Conservation (phyloP, 1,140 invertebrate species). For the Hyles vespertilio region DNA sequence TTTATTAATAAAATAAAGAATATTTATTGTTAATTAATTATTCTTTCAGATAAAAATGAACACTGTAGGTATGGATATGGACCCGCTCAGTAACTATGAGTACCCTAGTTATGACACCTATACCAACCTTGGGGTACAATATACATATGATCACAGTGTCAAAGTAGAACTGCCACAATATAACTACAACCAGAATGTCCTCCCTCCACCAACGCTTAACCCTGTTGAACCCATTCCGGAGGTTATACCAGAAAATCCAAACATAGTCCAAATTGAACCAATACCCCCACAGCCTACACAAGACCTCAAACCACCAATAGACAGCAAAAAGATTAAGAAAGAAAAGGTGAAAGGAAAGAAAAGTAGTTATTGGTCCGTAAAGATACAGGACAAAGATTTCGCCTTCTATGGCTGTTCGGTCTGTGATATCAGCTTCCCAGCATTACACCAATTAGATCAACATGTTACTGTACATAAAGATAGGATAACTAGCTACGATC, state of each 20-base stretch:
- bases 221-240: no score
- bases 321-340: slow-evolving; percentile 31
- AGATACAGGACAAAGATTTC: slow-evolving; percentile 52
- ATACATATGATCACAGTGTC: slow-evolving; percentile 15
- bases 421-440: slow-evolving; percentile 50
- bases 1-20: no score
- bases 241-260: no score
- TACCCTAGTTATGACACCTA: slow-evolving; percentile 20
- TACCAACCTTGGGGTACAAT: slow-evolving; percentile 4
- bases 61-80: slow-evolving; percentile 18
- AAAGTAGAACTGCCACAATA: slow-evolving; percentile 3
- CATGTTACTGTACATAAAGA: slow-evolving; percentile 58
- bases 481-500: slow-evolving; percentile 56
- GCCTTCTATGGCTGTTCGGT: slow-evolving; percentile 60
- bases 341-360: slow-evolving; percentile 25
- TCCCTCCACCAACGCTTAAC: background rate
- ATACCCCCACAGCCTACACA: background rate
- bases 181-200: slow-evolving; percentile 7
- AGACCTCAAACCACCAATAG: slow-evolving; percentile 16
- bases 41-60: slow-evolving; percentile 17
- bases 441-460: slow-evolving; percentile 44
- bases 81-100: slow-evolving; percentile 30
- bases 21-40: background rate
- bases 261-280: background rate
- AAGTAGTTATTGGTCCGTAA: slow-evolving; percentile 49